Evolutionary conservation across 2,888 invertebrate species (phyloP).

Genomic region (Trachelus tabidus): DNA sequence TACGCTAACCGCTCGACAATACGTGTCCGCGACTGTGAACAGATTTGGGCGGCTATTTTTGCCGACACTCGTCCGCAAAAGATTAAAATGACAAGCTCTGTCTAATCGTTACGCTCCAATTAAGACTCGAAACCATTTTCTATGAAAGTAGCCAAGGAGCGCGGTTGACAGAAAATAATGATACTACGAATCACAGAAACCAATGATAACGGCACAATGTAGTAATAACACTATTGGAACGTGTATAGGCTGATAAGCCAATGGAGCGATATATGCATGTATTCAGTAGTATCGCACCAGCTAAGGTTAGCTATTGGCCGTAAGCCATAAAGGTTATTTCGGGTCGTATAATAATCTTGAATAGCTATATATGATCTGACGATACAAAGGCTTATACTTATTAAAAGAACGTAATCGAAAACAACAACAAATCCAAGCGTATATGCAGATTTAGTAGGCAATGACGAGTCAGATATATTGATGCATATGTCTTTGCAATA

Average conservation of each 20-base stretch:
- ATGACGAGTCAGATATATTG: background rate
- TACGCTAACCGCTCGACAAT: too few species aligned
- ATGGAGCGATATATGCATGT: background rate
- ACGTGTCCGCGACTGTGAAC: too few species aligned
- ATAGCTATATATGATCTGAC: too few species aligned
- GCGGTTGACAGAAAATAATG: background rate
- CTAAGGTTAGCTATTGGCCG: background rate
- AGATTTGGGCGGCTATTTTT: too few species aligned
- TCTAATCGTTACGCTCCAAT: background rate
- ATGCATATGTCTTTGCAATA: conserved; percentile 9
- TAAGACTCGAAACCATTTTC: background rate
- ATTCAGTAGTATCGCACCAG: background rate
- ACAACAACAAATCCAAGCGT: background rate
- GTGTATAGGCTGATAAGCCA: background rate
- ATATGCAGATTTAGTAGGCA: background rate
- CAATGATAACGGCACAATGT: too few species aligned
- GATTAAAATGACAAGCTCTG: background rate
- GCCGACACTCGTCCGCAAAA: too few species aligned
- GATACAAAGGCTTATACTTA: background rate
- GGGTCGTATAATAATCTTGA: too few species aligned
- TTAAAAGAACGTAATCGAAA: background rate
- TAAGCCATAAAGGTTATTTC: too few species aligned
- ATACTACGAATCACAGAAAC: background rate
- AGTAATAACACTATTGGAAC: too few species aligned
- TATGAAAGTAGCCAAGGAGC: background rate